Percentiles rank a stretch among this genome's conserved stretches.
These are phyloP conservation scores for Sclerurus mexicanus DNA, from an alignment of 2,113 vertebrate species.

Conservation along the genomic window DNA sequence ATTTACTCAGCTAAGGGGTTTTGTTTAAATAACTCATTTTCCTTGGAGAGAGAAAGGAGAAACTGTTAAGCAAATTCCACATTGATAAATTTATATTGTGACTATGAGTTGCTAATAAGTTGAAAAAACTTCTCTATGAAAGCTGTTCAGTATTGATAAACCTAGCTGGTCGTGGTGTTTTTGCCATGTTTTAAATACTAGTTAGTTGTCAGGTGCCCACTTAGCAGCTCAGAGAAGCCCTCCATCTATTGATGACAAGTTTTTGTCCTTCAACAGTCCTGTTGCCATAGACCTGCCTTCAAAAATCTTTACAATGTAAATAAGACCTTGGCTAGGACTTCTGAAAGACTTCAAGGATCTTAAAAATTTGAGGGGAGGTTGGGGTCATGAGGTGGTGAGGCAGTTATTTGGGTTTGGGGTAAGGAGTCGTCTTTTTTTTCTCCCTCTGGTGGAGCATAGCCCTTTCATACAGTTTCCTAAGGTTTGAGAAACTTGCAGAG, in stretches of 20 bases:
- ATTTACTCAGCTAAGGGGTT: neutral
- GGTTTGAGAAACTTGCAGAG: neutral
- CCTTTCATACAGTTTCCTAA: neutral
- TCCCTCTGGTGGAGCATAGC: neutral
- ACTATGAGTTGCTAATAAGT: neutral
- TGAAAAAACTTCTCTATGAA: neutral
- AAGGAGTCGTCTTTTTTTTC: neutral
- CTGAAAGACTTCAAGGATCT: neutral
- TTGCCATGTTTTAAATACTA: rapidly evolving
- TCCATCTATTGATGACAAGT: neutral
- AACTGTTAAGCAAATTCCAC: neutral
- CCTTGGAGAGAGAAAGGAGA: neutral
- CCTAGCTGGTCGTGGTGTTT: neutral
- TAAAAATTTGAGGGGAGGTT: neutral
- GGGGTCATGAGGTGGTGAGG: neutral
- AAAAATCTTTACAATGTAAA: neutral
- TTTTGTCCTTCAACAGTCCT: neutral
- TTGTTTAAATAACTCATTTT: neutral
- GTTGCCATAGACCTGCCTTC: neutral
- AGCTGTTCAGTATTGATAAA: neutral
- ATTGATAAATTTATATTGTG: neutral
- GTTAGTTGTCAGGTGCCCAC: neutral
- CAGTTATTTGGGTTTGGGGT: neutral
- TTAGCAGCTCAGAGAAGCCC: neutral
- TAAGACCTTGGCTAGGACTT: neutral